Percentiles rank a stretch among this genome's conserved stretches.
Conservation (phyloP, 2,113 vertebrate species). For the Labeo catla region DNA sequence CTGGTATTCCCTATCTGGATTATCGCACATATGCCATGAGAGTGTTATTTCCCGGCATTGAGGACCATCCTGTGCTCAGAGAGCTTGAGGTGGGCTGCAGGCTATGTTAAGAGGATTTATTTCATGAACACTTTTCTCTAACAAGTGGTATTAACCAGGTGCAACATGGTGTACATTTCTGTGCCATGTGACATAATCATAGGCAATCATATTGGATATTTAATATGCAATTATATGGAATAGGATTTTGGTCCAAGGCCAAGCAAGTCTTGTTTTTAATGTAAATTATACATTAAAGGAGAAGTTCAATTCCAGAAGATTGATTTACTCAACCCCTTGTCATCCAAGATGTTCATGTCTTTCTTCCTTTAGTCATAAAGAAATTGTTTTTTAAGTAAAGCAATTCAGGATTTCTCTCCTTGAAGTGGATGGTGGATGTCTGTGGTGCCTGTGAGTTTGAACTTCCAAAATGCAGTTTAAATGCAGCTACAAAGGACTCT, state of each 20-base stretch:
- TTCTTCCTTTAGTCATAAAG: too few relatives aligned
- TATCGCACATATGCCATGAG: conserved; percentile 97
- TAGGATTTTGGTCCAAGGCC: neutral
- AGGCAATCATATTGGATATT: neutral
- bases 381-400: too few relatives aligned
- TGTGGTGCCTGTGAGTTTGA: too few relatives aligned
- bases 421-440: too few relatives aligned
- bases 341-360: too few relatives aligned
- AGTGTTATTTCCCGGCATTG: conserved; percentile 97
- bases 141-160: neutral
- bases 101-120: neutral
- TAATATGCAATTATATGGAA: neutral
- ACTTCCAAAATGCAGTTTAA: too few relatives aligned
- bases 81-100: conserved; percentile 88
- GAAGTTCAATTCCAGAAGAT: too few relatives aligned
- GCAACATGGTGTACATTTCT: neutral
- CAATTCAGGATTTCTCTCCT: too few relatives aligned
- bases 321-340: too few relatives aligned
- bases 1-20: conserved; percentile 95
- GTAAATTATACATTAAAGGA: neutral
- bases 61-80: conserved; percentile 94
- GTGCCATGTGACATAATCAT: neutral
- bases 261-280: neutral
- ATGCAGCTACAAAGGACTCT: too few relatives aligned
- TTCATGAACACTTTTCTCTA: neutral